These are phyloP conservation scores for Sacculina carcini DNA, from an alignment of 2,888 invertebrate species.

Conservation along the genomic window DNA sequence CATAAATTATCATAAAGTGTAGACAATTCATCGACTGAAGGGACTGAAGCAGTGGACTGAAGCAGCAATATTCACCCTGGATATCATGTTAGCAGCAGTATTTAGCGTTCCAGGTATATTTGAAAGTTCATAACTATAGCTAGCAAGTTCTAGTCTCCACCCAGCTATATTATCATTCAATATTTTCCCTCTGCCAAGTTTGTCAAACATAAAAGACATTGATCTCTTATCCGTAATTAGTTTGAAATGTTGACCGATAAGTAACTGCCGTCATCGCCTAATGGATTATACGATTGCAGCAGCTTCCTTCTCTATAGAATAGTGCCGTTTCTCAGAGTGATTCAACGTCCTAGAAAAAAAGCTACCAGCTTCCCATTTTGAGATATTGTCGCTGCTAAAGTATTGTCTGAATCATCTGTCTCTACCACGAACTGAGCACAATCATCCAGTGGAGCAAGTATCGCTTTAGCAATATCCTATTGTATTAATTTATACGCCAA, in stretches of 20 bases:
- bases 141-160: constrained; percentile 10
- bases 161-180: constrained; percentile 11
- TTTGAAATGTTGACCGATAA: constrained; percentile 9
- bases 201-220: constrained; percentile 11
- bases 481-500: too few relatives aligned
- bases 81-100: constrained; percentile 7
- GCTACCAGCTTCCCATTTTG: too few relatives aligned
- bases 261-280: background rate
- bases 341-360: too few relatives aligned
- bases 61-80: constrained; percentile 3
- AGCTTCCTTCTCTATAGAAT: constrained; percentile 1
- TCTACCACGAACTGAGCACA: background rate
- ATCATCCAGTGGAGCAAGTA: background rate
- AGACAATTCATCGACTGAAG: too few relatives aligned
- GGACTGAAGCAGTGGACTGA: too few relatives aligned
- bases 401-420: background rate
- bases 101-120: constrained; percentile 9
- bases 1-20: too few relatives aligned
- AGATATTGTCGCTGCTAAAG: background rate
- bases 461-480: too few relatives aligned
- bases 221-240: constrained; percentile 12
- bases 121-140: constrained; percentile 9
- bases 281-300: constrained; percentile 2
- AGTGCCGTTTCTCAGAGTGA: too few relatives aligned
- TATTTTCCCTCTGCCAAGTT: constrained; percentile 8